These are phyloP conservation scores for Caracal caracal DNA, from an alignment of 2,113 vertebrate species.

Conservation along the genomic window DNA sequence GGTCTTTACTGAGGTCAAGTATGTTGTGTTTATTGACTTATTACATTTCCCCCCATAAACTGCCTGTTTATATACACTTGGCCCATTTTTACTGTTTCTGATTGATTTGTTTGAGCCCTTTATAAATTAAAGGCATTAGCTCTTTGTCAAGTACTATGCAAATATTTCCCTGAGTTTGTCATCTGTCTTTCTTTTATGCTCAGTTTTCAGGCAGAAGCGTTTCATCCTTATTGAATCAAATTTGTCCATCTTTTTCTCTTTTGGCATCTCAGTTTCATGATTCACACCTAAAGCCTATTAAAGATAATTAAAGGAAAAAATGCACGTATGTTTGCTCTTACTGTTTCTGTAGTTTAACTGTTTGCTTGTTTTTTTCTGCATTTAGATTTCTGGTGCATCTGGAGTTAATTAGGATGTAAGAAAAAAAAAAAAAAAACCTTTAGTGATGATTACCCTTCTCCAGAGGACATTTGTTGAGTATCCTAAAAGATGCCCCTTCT, in stretches of 20 bases:
- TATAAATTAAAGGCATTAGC: background rate
- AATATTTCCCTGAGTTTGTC: background rate
- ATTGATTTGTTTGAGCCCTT: background rate
- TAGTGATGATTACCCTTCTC: background rate
- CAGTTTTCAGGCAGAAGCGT: background rate
- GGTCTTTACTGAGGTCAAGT: background rate
- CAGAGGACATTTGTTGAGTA: background rate
- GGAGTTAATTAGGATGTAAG: background rate
- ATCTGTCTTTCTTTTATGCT: background rate
- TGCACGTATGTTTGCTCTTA: background rate
- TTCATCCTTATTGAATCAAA: slow-evolving; percentile 7
- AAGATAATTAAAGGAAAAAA: background rate
- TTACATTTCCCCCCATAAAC: background rate
- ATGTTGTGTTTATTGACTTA: background rate
- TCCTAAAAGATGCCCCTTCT: background rate
- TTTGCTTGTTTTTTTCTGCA: background rate
- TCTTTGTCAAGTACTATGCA: background rate
- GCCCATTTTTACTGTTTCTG: background rate
- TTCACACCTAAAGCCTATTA: background rate
- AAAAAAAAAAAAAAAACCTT: background rate
- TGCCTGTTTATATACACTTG: background rate
- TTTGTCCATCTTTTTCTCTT: background rate
- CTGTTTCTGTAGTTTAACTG: background rate
- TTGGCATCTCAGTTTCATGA: background rate
- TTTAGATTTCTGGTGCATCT: background rate